phyloP scores from a whole-genome alignment of 2,888 invertebrate genomes.

The Loripinus fragilis region DNA sequence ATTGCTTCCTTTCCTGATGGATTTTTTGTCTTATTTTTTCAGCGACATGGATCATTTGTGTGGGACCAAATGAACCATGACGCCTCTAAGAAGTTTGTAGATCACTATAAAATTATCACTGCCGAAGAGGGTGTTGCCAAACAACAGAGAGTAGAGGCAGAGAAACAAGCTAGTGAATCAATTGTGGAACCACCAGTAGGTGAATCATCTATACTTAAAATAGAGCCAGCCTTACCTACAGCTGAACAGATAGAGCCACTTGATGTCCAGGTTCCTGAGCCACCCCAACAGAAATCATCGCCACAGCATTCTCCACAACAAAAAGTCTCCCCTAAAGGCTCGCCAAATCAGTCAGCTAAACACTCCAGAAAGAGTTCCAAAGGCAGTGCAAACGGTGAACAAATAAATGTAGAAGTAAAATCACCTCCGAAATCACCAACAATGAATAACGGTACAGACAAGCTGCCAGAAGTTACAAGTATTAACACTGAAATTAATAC shows the following conservation, averaged over 20 bases:
- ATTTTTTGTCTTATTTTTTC: conserved; percentile 1
- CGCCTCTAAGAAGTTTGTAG: conserved; percentile 65
- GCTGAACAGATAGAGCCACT: not conserved
- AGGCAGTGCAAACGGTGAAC: not conserved
- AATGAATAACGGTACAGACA: not conserved
- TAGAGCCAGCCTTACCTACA: not conserved
- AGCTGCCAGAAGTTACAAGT: not conserved
- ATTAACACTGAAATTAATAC: not conserved
- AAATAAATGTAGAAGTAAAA: not conserved
- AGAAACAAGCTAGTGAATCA: conserved; percentile 39
- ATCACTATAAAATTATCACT: conserved; percentile 63
- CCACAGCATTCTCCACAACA: conserved; percentile 8
- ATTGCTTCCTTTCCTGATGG: too few species aligned
- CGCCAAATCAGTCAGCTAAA: conserved; percentile 32
- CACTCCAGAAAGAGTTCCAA: conserved; percentile 23
- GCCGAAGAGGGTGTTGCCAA: conserved; percentile 50
- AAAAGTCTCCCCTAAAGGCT: conserved; percentile 21
- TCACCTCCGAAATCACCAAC: not conserved
- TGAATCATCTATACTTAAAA: not conserved
- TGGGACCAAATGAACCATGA: conserved; percentile 70
- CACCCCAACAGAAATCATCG: not conserved
- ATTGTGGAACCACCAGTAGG: not conserved
- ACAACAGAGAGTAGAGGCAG: conserved; percentile 41
- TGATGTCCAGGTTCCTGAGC: not conserved
- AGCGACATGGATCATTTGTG: conserved; percentile 77